Base-by-base conservation (phyloP, 2,888 invertebrate species). In the Papilio demoleus region DNA sequence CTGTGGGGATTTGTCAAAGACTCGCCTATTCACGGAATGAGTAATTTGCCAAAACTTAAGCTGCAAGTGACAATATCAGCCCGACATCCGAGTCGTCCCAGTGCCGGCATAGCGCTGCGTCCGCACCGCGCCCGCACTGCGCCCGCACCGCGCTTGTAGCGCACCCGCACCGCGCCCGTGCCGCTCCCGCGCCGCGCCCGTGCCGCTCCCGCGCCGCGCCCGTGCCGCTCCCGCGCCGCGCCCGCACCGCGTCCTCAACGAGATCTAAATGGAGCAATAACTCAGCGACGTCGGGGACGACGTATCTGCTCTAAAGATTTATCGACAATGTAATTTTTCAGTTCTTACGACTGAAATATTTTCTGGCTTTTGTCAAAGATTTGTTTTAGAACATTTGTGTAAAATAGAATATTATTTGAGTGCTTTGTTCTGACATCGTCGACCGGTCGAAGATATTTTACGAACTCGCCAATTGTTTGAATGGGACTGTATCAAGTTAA, bases 271-370 rank as follows among this genome's bases (percentile, higher is more conserved):
- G 27, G n/a, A 27, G 50, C 50, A 53, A 53, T 53, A 53, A 53
- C 27, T 53, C 50, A 53, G 8, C 27, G 27, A 42, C 42, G 17
- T 42, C 42, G n/a, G 6, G 50, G 4, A 14, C 50, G 50, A 27
- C 50, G 14, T 53, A 53, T 53, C 50, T 53, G 14, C 1, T 27
- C 11, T 1, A 53, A 53, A 53, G 50, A 53, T 53, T 53, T 53
- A 53, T 53, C n/a, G 50, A 27, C 50, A 27, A 14, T 17, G 6
- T 53, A 53, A 53, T 53, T 53, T 53, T 53, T 53, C 27, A 53
- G 22, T 50, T 50, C 47, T 24, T 24, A 9, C 12, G 5, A 6
- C 3, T 50, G 14, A 50, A 50, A 50, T 50, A 50, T 50, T 24
- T 50, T 24, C 24, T 1, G 50, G 22, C 24, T 12, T 50, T 50